Evolutionary conservation across 1,140 invertebrate species (phyloP), one percentile per base, ranked within the genome.

Genomic region (Monochamus saltuarius): DNA sequence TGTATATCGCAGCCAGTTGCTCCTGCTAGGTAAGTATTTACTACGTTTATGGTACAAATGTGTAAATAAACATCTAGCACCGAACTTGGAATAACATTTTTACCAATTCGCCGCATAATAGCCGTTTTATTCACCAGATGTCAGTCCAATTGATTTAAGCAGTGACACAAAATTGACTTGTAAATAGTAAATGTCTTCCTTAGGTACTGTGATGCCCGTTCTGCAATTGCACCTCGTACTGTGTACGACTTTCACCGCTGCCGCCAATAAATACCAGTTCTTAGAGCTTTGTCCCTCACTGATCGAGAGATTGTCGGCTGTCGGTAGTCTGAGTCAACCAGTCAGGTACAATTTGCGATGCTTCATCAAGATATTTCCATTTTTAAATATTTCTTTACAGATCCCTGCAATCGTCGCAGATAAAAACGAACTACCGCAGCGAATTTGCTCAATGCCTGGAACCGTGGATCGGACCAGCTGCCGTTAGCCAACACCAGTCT

Each of bases 231-330:
- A 87, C 66, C 73, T 88, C 14, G 80, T 86, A 63, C 74, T 89
- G 45, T 87, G 87, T 73, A 84, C 86, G 22, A 83, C 82, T 1
- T 88, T 89, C 69, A 85, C 84, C 1, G 83, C 82, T 53, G 80
- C 85, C 2, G 85, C 86, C 2, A 87, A 83, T 55, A 88, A 88
- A 67, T 87, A 87, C 71, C 86, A 89, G 69, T 88, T 89, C 74
- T 78, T 89, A 7, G 86, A 89, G 62, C 73, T 89, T 46, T 85
- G 83, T 10, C 85, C 87, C 61, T 81, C 82, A 9, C 82, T 89
- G 75, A 80, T 89, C 61, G 87, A 88, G 38, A 76, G 87, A 43
- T 72, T 89, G 16, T 76, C 80, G 17, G 80, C 83, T 38, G 85
- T 89, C 19, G 82, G 85, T 0, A 85, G 87, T 68, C 74, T 88